A percentile compares a stretch with the other conserved stretches of the same genome.
These are phyloP conservation scores for Cydia amplana DNA, from an alignment of 1,140 invertebrate species.

Conservation along the genomic window DNA sequence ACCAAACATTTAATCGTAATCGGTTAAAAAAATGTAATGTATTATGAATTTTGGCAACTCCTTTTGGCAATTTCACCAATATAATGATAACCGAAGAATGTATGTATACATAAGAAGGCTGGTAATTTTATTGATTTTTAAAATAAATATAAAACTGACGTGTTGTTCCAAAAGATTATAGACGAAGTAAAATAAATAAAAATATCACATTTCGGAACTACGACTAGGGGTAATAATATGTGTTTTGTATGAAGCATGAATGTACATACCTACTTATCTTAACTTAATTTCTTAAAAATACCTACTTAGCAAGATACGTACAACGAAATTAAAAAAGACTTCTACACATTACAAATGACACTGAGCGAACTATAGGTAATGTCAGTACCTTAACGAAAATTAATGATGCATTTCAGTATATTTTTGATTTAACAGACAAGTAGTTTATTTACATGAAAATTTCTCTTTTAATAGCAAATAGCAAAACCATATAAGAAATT, in stretches of 20 bases:
- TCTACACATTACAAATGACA: slow-evolving; percentile 9
- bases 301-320: neutral
- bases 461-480: too few relatives aligned
- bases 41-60: slow-evolving; percentile 68
- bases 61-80: slow-evolving; percentile 71
- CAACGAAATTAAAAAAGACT: neutral
- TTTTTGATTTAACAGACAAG: neutral
- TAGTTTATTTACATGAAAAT: too few relatives aligned
- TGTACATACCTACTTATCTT: slow-evolving; percentile 27
- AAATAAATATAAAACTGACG: neutral
- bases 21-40: slow-evolving; percentile 59
- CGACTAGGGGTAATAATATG: slow-evolving; percentile 55
- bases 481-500: too few relatives aligned
- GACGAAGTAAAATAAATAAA: slow-evolving; percentile 52
- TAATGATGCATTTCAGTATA: neutral
- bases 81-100: slow-evolving; percentile 43
- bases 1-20: slow-evolving; percentile 38
- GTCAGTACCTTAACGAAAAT: slow-evolving; percentile 14
- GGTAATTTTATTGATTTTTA: neutral
- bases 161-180: neutral
- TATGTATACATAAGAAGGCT: slow-evolving; percentile 20
- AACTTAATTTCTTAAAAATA: slow-evolving; percentile 24
- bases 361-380: neutral
- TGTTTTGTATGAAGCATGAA: slow-evolving; percentile 47
- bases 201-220: slow-evolving; percentile 73